These are phyloP conservation scores for Pelodiscus sinensis DNA, from an alignment of 2,113 vertebrate genomes.

Conservation along the genomic window DNA sequence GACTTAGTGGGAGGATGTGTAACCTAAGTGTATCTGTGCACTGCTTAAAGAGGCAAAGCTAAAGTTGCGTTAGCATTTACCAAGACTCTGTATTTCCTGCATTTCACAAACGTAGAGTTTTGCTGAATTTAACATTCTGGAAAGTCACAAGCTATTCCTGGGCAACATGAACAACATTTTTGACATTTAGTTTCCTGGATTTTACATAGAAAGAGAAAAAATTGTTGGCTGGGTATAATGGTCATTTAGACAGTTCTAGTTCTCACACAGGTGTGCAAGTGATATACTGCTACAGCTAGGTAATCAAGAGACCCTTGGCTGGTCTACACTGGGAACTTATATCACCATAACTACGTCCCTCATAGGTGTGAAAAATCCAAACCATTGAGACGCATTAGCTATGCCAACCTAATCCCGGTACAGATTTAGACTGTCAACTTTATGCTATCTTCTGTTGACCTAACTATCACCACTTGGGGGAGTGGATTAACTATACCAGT, in stretches of 20 bases:
- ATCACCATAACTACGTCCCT: too few species aligned
- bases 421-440: background rate
- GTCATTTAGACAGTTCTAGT: background rate
- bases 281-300: background rate
- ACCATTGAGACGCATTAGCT: background rate
- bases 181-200: background rate
- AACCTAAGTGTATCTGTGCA: background rate
- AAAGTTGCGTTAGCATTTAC: background rate
- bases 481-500: too few species aligned
- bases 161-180: background rate
- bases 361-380: background rate
- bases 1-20: background rate
- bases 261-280: background rate
- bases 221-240: background rate
- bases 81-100: background rate
- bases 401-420: background rate
- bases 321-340: background rate
- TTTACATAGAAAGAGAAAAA: background rate
- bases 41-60: background rate
- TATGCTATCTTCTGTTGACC: background rate
- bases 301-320: background rate
- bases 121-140: background rate
- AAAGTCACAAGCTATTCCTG: background rate
- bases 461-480: background rate
- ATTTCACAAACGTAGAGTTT: background rate